phyloP scores from a whole-genome alignment of 1,140 invertebrate genomes.

The Paraescarpia echinospica region DNA sequence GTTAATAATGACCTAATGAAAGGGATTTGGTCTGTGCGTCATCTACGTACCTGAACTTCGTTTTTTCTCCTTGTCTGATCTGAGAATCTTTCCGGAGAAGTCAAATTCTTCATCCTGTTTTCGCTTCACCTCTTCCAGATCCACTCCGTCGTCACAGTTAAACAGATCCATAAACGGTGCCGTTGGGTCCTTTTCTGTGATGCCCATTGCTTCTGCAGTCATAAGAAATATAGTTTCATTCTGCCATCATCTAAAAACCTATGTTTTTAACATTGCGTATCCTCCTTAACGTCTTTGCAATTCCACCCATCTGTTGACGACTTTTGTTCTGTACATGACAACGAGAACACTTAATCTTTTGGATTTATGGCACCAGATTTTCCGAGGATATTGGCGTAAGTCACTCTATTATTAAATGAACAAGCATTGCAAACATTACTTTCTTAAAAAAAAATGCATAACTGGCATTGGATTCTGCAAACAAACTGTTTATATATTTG shows the following conservation, averaged over 20 bases:
- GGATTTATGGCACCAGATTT: too few species aligned
- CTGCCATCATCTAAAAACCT: too few species aligned
- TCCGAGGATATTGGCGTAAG: too few species aligned
- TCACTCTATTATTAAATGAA: too few species aligned
- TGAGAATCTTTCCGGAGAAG: slow-evolving; percentile 37
- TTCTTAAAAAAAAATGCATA: not conserved
- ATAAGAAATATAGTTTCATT: too few species aligned
- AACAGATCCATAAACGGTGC: not conserved
- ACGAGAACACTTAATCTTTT: too few species aligned
- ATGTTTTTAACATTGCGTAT: too few species aligned
- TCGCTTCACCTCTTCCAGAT: slow-evolving; percentile 29
- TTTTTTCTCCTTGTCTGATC: not conserved
- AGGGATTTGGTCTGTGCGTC: not conserved
- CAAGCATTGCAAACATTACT: not conserved
- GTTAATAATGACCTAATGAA: too few species aligned
- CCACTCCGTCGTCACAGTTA: slow-evolving; percentile 26
- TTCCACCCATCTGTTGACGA: too few species aligned
- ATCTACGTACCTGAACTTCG: not conserved
- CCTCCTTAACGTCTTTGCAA: too few species aligned
- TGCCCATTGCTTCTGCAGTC: not conserved
- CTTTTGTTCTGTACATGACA: too few species aligned
- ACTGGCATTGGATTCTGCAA: not conserved
- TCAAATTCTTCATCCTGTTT: slow-evolving; percentile 41
- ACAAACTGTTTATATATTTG: not conserved
- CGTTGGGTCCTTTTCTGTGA: not conserved